Percentiles rank a stretch among this genome's conserved stretches.
phyloP scores from a whole-genome alignment of 2,888 invertebrate genomes.

The Tachina fera region DNA sequence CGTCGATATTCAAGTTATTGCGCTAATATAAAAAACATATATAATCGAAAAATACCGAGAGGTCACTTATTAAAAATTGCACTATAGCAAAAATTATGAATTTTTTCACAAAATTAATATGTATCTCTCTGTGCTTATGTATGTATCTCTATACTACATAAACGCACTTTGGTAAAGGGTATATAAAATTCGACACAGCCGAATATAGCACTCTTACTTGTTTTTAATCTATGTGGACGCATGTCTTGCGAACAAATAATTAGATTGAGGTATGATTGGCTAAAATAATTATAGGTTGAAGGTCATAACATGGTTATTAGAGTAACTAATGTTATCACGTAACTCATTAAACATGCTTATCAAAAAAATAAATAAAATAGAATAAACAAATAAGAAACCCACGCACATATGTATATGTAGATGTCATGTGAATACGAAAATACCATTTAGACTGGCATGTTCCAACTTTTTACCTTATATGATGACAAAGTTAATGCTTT shows the following conservation, averaged over 20 bases:
- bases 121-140: too few species aligned
- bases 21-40: too few species aligned
- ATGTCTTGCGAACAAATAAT: slow-evolving; percentile 17
- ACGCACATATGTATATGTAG: not conserved
- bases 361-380: not conserved
- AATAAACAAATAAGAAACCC: not conserved
- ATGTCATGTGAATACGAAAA: not conserved
- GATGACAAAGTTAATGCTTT: slow-evolving; percentile 17
- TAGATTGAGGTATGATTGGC: slow-evolving; percentile 40
- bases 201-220: too few species aligned
- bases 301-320: slow-evolving; percentile 44
- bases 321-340: slow-evolving; percentile 25
- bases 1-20: too few species aligned
- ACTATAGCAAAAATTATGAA: too few species aligned
- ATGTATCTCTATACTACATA: too few species aligned
- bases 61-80: too few species aligned
- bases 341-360: slow-evolving; percentile 20
- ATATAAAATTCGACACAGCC: too few species aligned
- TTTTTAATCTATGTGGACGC: slow-evolving; percentile 12
- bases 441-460: not conserved
- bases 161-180: too few species aligned
- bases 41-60: too few species aligned
- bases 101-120: too few species aligned
- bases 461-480: not conserved
- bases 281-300: slow-evolving; percentile 64